Conservation (phyloP, 2,888 invertebrate genomes). For the Oxytorus armatus region DNA sequence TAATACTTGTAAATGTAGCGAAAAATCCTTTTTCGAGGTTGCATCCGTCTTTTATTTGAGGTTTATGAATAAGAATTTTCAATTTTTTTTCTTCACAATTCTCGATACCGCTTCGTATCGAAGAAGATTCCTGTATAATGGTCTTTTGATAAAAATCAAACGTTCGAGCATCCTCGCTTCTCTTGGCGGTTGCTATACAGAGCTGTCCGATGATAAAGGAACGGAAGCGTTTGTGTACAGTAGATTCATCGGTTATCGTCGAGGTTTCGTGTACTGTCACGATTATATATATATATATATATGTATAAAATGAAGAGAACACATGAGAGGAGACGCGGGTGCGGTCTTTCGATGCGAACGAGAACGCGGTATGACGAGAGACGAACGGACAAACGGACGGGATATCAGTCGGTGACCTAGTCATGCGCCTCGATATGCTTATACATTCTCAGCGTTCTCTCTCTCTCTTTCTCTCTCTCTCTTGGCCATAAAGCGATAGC, state of each 20-base stretch:
- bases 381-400: slow-evolving; percentile 55
- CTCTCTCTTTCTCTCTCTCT: slow-evolving; percentile 49
- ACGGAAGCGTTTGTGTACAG: slow-evolving; percentile 77
- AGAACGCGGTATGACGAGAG: slow-evolving; percentile 68
- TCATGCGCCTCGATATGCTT: slow-evolving; percentile 66
- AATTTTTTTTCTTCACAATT: background rate
- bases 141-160: background rate
- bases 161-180: background rate
- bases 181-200: slow-evolving; percentile 15
- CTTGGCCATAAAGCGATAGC: slow-evolving; percentile 68
- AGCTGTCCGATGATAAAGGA: slow-evolving; percentile 63
- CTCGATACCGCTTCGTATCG: background rate
- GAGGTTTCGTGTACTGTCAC: slow-evolving; percentile 67
- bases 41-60: background rate
- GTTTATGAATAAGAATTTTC: background rate
- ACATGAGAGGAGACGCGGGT: slow-evolving; percentile 30
- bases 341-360: slow-evolving; percentile 49
- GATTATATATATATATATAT: background rate
- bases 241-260: slow-evolving; percentile 73
- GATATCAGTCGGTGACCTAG: slow-evolving; percentile 81
- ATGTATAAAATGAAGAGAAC: slow-evolving; percentile 18
- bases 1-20: no score
- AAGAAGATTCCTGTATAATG: background rate
- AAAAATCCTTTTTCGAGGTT: no score
- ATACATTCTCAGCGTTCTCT: no score